Conservation (phyloP, 2,888 invertebrate genomes). For the Melanargia galathea region DNA sequence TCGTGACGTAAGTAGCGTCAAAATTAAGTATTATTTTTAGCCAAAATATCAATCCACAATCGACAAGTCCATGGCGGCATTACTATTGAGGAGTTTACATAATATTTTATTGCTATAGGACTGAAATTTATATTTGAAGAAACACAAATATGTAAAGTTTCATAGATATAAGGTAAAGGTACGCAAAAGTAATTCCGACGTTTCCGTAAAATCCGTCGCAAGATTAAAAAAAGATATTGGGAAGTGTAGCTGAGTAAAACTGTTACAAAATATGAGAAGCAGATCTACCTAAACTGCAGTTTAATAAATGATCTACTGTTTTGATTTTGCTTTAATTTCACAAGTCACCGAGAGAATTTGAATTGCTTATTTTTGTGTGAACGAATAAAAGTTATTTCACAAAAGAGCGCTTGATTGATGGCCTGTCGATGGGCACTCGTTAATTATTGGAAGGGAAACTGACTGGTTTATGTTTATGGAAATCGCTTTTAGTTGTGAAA, state of each 20-base stretch:
- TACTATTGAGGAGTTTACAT: no score
- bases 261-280: background rate
- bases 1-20: no score
- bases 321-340: constrained; percentile 25
- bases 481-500: constrained; percentile 9
- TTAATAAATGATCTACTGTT: background rate
- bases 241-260: background rate
- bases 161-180: no score
- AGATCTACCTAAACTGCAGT: background rate
- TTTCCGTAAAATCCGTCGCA: no score
- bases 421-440: constrained; percentile 49
- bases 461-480: constrained; percentile 32
- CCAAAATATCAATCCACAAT: no score
- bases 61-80: no score
- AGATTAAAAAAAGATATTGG: no score
- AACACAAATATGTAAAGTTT: no score
- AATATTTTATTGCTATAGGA: no score
- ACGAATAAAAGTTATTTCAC: constrained; percentile 51
- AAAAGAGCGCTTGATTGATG: constrained; percentile 52
- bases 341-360: constrained; percentile 29
- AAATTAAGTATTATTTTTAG: no score
- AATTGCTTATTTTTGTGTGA: constrained; percentile 45
- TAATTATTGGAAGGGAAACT: constrained; percentile 49
- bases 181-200: no score
- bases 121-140: no score